Evolutionary conservation across 2,113 vertebrate species (phyloP), one percentile per base, ranked within the genome.

Genomic region (Leptosomus discolor): DNA sequence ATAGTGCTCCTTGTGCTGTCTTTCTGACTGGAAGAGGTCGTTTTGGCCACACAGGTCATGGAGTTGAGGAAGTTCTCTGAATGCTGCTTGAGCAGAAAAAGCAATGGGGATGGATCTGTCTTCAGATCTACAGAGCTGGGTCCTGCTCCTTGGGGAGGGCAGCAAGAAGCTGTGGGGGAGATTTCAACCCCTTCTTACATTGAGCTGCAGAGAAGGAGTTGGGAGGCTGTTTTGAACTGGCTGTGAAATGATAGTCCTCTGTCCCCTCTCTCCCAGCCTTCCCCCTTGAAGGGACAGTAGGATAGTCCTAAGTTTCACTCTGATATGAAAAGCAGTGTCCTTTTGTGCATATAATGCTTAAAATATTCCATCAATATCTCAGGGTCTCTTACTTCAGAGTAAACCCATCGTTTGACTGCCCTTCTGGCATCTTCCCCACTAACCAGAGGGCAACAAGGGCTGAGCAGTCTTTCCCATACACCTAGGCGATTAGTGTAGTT

Each of bases 31-130:
- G 14, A 27, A 32, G 22, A 69, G 18, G 27, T 10, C 5, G 2
- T 32, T 11, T 23, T 46, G 36, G 37, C 51, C 2, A 0, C 4
- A 5, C 0, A 4, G 57, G 41, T 17, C 5, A 0, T 26, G 29
- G 21, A 37, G 12, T 1, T 75, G 32, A 67, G 57, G n/a, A 84
- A 37, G 34, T 19, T 53, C 13, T 65, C 24, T 27, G 6, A 23
- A 19, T 2, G 3, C 32, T 73, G 18, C 21, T 51, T 73, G 46
- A 79, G 34, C 36, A 39, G 29, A 53, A 79, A 61, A 3, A 43
- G 29, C 24, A 84, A 15, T 15, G 19, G 12, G 24, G 29, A 17
- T 61, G 24, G 65, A 34, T 50, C 16, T 65, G 14, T 48, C 37
- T 41, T 57, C 54, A 53, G 24, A 32, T 75, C 39, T 58, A 54